Evolutionary conservation across 2,797 vertebrate species (phyloP).

Genomic region (Gouania willdenowi): DNA sequence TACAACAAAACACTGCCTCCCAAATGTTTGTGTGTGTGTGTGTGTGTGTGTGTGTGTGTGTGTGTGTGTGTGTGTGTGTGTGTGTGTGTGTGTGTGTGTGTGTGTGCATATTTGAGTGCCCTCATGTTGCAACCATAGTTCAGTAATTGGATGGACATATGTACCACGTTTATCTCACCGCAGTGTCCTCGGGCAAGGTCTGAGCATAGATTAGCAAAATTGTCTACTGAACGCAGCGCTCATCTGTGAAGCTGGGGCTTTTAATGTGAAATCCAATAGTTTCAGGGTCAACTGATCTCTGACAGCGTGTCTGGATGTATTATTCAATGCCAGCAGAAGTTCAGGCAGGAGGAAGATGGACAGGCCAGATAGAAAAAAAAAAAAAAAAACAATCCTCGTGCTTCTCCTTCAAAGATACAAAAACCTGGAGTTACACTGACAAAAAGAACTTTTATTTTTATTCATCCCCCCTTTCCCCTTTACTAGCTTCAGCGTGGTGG

Average conservation of each 20-base stretch:
- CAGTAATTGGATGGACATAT: conserved; percentile 63
- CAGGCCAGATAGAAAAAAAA: conserved; percentile 6
- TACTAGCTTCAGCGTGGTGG: conserved; percentile 10
- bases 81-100: neutral
- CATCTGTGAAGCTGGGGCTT: conserved; percentile 40
- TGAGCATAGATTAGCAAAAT: conserved; percentile 61
- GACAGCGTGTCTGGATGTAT: conserved; percentile 66
- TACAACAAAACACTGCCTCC: conserved; percentile 9
- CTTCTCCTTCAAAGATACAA: conserved; percentile 37
- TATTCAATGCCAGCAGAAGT: conserved; percentile 55
- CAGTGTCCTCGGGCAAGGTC: conserved; percentile 62
- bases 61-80: neutral
- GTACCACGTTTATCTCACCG: conserved; percentile 52
- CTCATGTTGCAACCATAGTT: conserved; percentile 47
- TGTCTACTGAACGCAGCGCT: conserved; percentile 53
- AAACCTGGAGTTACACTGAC: conserved; percentile 20
- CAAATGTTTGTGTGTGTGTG: conserved; percentile 9
- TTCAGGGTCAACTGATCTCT: conserved; percentile 71
- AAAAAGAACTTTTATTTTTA: conserved; percentile 29
- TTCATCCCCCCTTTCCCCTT: neutral
- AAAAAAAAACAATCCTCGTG: conserved; percentile 10
- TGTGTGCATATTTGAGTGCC: conserved; percentile 9
- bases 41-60: conserved; percentile 2
- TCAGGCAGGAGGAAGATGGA: conserved; percentile 32
- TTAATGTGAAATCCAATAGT: conserved; percentile 70